Evolutionary conservation across 1,140 invertebrate genomes (phyloP).

Genomic region (Megalopta genalis): DNA sequence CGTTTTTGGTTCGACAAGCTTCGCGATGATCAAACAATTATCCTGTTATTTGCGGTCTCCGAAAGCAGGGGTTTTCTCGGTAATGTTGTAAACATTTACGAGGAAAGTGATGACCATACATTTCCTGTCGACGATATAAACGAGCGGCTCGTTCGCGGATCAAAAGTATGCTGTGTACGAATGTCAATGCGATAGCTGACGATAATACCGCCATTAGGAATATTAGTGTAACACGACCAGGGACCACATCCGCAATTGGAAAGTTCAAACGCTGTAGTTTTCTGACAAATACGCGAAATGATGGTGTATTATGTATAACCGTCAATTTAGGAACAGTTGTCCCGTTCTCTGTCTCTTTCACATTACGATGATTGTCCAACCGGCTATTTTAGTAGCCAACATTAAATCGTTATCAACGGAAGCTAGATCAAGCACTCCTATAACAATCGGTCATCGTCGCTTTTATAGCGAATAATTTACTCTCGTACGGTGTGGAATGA

Average conservation of each 20-base stretch:
- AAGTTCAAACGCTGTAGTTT: slow-evolving; percentile 9
- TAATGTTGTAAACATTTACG: too few species aligned
- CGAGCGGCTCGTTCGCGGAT: too few species aligned
- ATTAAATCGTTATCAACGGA: not conserved
- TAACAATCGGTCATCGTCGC: not conserved
- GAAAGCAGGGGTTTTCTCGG: not conserved
- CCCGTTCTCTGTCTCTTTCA: not conserved
- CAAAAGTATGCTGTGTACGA: not conserved
- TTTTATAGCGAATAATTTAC: not conserved
- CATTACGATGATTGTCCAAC: not conserved
- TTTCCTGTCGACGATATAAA: too few species aligned
- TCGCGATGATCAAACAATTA: not conserved
- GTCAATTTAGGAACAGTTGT: slow-evolving; percentile 35
- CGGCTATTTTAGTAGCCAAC: not conserved
- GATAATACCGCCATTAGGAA: too few species aligned
- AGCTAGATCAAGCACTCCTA: not conserved
- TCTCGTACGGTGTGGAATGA: too few species aligned
- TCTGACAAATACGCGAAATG: slow-evolving; percentile 30
- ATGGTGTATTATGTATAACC: slow-evolving; percentile 34
- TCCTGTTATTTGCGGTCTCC: not conserved
- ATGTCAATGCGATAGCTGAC: not conserved
- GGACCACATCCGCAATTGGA: slow-evolving; percentile 31
- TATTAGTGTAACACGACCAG: not conserved
- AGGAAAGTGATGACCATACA: too few species aligned
- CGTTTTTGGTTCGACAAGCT: not conserved